phyloP scores from a whole-genome alignment of 1,140 invertebrate species.

The Saxidomus purpurata region DNA sequence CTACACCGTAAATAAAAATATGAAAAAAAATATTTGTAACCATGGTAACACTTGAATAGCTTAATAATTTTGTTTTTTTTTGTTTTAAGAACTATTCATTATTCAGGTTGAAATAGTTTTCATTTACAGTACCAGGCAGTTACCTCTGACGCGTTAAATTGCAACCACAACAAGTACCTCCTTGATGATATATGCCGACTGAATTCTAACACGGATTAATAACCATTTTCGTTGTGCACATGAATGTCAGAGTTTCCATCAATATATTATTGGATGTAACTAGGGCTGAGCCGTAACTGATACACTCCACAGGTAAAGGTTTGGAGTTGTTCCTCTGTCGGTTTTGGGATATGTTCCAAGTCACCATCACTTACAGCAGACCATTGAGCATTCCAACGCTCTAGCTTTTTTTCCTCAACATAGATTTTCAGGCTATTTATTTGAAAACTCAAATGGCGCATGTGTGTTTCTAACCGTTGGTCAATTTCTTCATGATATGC shows the following conservation, averaged over 20 bases:
- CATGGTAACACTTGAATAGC: too few species aligned
- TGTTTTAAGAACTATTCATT: too few species aligned
- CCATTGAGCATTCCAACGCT: neutral
- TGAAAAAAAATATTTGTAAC: too few species aligned
- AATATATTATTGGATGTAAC: conserved; percentile 5
- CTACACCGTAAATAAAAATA: too few species aligned
- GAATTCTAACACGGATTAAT: conserved; percentile 6
- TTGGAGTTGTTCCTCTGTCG: neutral
- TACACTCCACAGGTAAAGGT: conserved; percentile 1
- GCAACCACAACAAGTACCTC: conserved; percentile 42
- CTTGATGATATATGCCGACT: conserved; percentile 46
- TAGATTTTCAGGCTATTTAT: neutral
- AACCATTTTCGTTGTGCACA: neutral
- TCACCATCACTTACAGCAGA: too few species aligned
- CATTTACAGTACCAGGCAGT: conserved; percentile 54
- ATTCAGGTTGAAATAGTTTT: too few species aligned
- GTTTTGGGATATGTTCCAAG: neutral
- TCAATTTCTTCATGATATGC: too few species aligned
- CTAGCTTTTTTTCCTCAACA: neutral
- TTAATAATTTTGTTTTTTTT: too few species aligned
- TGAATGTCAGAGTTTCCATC: neutral
- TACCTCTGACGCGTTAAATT: conserved; percentile 29
- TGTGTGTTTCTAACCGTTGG: too few species aligned
- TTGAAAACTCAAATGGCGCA: neutral
- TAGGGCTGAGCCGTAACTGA: neutral